These are phyloP conservation scores for Mylabris sibirica DNA, from an alignment of 2,888 invertebrate species.

Conservation along the genomic window DNA sequence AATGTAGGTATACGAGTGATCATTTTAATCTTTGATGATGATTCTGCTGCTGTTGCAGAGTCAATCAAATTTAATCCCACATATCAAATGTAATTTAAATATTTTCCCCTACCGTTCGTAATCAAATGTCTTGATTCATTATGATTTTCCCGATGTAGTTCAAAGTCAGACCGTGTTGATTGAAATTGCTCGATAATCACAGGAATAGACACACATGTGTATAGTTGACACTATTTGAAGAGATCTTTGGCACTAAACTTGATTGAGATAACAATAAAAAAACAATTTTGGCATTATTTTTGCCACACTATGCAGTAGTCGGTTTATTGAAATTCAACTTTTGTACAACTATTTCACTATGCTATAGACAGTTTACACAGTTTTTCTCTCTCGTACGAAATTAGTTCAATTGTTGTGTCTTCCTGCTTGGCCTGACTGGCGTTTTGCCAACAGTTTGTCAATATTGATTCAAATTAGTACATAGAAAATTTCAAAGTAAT, in stretches of 20 bases:
- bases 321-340: background rate
- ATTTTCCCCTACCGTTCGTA: background rate
- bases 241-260: background rate
- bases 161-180: no score
- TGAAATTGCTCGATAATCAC: no score
- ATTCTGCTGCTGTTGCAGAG: background rate
- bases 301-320: background rate
- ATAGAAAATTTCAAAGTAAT: background rate
- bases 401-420: conserved; percentile 4
- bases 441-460: conserved; percentile 1
- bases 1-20: no score
- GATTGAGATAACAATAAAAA: background rate
- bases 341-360: background rate
- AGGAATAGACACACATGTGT: no score
- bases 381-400: background rate
- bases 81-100: background rate
- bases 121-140: background rate
- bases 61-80: background rate
- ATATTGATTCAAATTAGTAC: background rate
- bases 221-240: no score
- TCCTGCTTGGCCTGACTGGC: background rate
- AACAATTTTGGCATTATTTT: background rate
- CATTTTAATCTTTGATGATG: background rate
- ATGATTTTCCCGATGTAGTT: background rate
- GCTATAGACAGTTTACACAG: background rate